Base-by-base conservation (phyloP, 2,888 invertebrate species). In the Parascotia fuliginaria region DNA sequence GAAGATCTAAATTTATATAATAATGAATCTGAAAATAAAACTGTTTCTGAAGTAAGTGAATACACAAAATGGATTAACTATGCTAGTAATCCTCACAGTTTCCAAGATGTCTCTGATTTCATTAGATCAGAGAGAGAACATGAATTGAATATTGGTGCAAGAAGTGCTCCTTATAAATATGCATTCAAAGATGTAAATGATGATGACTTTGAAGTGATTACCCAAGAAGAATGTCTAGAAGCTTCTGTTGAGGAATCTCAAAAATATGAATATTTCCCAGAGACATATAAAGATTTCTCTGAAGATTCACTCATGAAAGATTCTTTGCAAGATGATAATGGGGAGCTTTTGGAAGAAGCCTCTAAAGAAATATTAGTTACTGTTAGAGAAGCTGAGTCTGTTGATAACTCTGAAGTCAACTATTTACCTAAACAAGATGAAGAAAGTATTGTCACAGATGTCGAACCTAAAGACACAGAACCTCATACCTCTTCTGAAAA, bases 101-200 rank as follows among this genome's bases (percentile, higher is more conserved):
- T 34, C 31, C 44, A 54, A 41, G 42, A 60, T 28, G 45, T 65
- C 41, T 57, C 44, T 9, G 55, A 64, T 47, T 65, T 66, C 28
- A 40, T 68, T 13, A 44, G 43, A 42, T 48, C 48, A 48, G 55
- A 61, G 49, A 45, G 46, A 24, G 64, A 54, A 15, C 47, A 40
- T 46, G 44, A 57, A 3, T 15, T 16, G 12, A 7, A 24, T 42
- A 33, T 46, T 48, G 55, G 51, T 31, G 31, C n/a, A 9, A 50
- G 36, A 1, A 27, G 34, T 2, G 12, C 16, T 31, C n/a, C 16
- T 5, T 42, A 44, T 15, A 9, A 9, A 7, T 24, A 28, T 9
- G 39, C 7, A 46, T 34, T 32, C 5, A 29, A 38, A 29, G 19
- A 13, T 39, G 39, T 29, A 41, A 41, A 52, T 1, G 15, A 37